Conservation (phyloP, 2,888 invertebrate genomes). For the Branchellion lobata region DNA sequence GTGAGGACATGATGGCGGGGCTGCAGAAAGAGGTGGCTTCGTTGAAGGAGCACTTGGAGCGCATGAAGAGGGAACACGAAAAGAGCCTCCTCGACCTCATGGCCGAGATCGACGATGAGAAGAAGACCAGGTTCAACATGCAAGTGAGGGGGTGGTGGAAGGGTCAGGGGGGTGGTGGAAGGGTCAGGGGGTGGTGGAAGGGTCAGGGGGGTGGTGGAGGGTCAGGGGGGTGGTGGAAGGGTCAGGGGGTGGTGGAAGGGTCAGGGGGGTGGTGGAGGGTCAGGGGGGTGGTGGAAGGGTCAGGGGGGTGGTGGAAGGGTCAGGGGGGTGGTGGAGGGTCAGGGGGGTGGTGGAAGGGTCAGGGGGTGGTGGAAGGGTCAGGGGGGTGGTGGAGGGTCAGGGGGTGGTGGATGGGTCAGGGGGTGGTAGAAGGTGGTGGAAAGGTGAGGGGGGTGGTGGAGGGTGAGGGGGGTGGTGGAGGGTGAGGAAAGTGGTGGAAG, state of each 20-base stretch:
- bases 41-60: slow-evolving; percentile 46
- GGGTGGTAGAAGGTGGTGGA: background rate
- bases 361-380: slow-evolving; percentile 56
- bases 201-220: background rate
- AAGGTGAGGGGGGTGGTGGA: too few species aligned
- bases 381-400: slow-evolving; percentile 54
- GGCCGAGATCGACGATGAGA: slow-evolving; percentile 62
- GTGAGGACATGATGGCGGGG: slow-evolving; percentile 40
- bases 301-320: too few species aligned
- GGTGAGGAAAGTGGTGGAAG: too few species aligned
- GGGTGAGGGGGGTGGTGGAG: too few species aligned
- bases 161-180: slow-evolving; percentile 58
- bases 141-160: too few species aligned
- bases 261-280: too few species aligned
- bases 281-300: too few species aligned
- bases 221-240: too few species aligned
- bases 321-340: too few species aligned
- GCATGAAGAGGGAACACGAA: slow-evolving; percentile 43
- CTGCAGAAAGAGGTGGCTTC: slow-evolving; percentile 47
- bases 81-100: slow-evolving; percentile 58
- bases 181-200: background rate
- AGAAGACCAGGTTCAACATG: slow-evolving; percentile 61
- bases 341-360: too few species aligned
- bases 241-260: too few species aligned
- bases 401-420: background rate